These are phyloP conservation scores for Coryphaenoides rupestris DNA, from an alignment of 2,113 vertebrate genomes.

Conservation along the genomic window DNA sequence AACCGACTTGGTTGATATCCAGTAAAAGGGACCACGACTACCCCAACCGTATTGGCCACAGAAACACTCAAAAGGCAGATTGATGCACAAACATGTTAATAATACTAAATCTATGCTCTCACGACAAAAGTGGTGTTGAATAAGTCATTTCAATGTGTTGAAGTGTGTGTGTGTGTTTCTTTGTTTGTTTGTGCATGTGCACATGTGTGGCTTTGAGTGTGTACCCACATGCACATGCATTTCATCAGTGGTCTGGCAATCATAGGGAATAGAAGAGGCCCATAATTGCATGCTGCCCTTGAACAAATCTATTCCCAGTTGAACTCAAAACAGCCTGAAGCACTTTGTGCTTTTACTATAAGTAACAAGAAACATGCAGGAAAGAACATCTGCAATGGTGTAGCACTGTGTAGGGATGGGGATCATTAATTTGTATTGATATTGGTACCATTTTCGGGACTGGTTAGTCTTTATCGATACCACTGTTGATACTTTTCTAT, in stretches of 20 bases:
- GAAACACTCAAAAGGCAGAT: constrained; percentile 23
- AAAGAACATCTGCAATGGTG: too few relatives aligned
- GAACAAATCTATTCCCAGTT: constrained; percentile 55
- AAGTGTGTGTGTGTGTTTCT: neutral
- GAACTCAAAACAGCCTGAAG: constrained; percentile 58
- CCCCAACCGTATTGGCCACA: too few relatives aligned
- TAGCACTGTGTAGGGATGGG: too few relatives aligned
- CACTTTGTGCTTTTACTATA: constrained; percentile 16
- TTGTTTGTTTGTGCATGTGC: neutral
- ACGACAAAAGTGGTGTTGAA: too few relatives aligned
- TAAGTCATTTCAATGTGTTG: neutral
- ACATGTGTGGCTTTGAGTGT: constrained; percentile 16
- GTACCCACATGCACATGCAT: constrained; percentile 17
- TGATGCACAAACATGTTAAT: too few relatives aligned
- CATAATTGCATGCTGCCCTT: constrained; percentile 58
- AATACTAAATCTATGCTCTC: constrained; percentile 8
- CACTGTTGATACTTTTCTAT: too few relatives aligned
- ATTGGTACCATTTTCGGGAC: too few relatives aligned
- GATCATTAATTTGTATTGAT: too few relatives aligned
- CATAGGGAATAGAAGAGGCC: constrained; percentile 50
- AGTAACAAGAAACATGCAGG: too few relatives aligned
- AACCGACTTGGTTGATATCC: too few relatives aligned
- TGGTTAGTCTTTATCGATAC: too few relatives aligned
- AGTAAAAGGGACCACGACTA: too few relatives aligned
- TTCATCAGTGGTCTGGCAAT: constrained; percentile 54